Conservation (phyloP, 2,888 invertebrate genomes). For the Lampropteryx suffumata region DNA sequence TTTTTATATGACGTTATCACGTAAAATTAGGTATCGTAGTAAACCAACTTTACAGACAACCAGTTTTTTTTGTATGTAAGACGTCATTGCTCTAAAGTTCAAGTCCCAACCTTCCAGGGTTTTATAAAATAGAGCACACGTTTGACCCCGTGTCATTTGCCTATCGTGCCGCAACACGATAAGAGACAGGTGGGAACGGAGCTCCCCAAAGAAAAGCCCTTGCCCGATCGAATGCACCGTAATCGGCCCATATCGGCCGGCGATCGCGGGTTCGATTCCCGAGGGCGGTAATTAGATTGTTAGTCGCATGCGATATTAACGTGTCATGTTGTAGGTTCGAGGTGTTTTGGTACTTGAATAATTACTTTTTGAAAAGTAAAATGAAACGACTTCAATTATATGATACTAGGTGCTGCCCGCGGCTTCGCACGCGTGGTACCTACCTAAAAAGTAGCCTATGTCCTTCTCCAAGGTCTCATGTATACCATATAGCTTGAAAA, state of each 20-base stretch:
- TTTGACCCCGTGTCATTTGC: constrained; percentile 10
- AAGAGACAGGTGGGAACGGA: constrained; percentile 15
- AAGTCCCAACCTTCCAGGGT: constrained; percentile 1
- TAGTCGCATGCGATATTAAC: constrained; percentile 78
- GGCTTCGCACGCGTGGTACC: too few relatives aligned
- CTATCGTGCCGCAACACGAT: constrained; percentile 7
- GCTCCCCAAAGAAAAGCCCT: constrained; percentile 23
- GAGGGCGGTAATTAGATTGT: constrained; percentile 80
- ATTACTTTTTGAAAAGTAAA: too few relatives aligned
- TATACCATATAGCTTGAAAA: too few relatives aligned
- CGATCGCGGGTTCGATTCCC: constrained; percentile 80
- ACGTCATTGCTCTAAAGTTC: too few relatives aligned
- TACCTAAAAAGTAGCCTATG: too few relatives aligned
- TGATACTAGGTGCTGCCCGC: too few relatives aligned
- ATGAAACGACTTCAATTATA: too few relatives aligned
- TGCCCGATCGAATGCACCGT: constrained; percentile 35
- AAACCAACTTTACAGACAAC: too few relatives aligned
- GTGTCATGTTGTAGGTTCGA: constrained; percentile 51
- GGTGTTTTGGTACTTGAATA: constrained; percentile 60
- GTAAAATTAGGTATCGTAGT: too few relatives aligned
- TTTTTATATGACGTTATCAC: too few relatives aligned
- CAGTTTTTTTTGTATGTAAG: too few relatives aligned
- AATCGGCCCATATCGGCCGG: constrained; percentile 66
- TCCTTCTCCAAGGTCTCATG: too few relatives aligned
- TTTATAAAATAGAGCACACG: constrained; percentile 9